These are phyloP conservation scores for Cherax destructor DNA, from an alignment of 1,140 invertebrate species.

Conservation along the genomic window DNA sequence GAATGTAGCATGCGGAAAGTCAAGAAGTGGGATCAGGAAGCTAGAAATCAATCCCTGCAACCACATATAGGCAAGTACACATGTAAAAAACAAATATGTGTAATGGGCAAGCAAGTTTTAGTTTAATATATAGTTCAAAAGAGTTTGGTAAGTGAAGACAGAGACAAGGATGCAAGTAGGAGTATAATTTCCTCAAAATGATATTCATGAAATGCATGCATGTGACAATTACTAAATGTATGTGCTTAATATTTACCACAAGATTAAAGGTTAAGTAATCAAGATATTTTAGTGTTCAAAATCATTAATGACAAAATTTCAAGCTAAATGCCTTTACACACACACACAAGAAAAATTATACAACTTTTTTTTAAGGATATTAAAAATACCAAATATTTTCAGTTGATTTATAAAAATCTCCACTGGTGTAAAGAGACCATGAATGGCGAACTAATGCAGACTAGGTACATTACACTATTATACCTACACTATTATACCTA, in stretches of 20 bases:
- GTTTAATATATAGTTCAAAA: too few species aligned
- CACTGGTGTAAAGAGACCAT: conserved; percentile 8
- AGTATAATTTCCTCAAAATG: too few species aligned
- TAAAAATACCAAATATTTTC: not conserved
- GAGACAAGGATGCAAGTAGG: too few species aligned
- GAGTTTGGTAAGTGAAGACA: too few species aligned
- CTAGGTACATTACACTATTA: not conserved
- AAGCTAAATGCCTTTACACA: not conserved
- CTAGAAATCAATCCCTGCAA: too few species aligned
- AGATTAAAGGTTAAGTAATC: not conserved
- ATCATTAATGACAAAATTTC: not conserved
- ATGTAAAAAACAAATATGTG: too few species aligned
- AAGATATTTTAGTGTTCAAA: not conserved
- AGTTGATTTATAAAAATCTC: conserved; percentile 6
- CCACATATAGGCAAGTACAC: too few species aligned
- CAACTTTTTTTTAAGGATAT: not conserved
- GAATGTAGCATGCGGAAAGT: too few species aligned
- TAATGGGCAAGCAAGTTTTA: too few species aligned
- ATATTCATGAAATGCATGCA: too few species aligned
- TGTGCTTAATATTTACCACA: not conserved
- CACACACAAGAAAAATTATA: not conserved
- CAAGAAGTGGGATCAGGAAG: too few species aligned
- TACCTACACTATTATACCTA: not conserved
- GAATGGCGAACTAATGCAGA: not conserved
- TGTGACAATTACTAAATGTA: not conserved